phyloP scores from a whole-genome alignment of 2,113 vertebrate species.

The Dicentrarchus labrax region DNA sequence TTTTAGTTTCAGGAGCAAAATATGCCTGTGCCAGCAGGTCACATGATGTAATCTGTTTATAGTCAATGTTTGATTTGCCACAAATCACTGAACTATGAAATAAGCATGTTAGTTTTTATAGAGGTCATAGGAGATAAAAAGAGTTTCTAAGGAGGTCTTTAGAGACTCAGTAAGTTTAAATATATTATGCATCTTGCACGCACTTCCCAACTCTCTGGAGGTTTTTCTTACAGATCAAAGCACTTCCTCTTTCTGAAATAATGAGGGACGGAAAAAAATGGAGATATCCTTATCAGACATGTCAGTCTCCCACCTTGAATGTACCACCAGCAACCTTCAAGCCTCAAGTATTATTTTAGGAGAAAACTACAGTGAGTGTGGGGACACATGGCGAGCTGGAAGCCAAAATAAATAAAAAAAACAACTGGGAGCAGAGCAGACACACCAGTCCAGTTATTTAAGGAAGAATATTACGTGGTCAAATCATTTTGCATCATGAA shows the following conservation, averaged over 20 bases:
- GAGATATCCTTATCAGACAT: conserved; percentile 58
- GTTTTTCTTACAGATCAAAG: conserved; percentile 72
- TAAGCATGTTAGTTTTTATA: conserved; percentile 31
- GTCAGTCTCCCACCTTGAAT: conserved; percentile 63
- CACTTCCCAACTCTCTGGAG: conserved; percentile 60
- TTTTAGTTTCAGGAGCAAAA: not conserved
- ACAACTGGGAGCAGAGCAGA: not conserved
- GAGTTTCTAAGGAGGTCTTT: conserved; percentile 36
- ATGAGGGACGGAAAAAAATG: conserved; percentile 57
- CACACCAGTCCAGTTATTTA: conserved; percentile 24
- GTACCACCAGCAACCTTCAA: conserved; percentile 44
- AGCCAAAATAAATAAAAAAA: not conserved
- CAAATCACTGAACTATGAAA: conserved; percentile 3
- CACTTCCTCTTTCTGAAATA: conserved; percentile 62
- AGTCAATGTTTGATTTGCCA: not conserved
- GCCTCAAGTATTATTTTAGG: conserved; percentile 17
- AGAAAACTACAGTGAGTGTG: conserved; percentile 9
- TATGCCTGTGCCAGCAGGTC: not conserved
- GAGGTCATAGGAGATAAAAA: conserved; percentile 35
- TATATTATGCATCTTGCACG: conserved; percentile 63
- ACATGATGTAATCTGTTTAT: conserved; percentile 18
- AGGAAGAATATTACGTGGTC: conserved; percentile 47
- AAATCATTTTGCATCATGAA: conserved; percentile 66
- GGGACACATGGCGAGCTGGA: not conserved
- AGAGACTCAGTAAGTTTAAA: conserved; percentile 66